Evolutionary conservation across 2,888 invertebrate species (phyloP), one percentile per base, ranked within the genome.

Genomic region (Asteroscopus sphinx): DNA sequence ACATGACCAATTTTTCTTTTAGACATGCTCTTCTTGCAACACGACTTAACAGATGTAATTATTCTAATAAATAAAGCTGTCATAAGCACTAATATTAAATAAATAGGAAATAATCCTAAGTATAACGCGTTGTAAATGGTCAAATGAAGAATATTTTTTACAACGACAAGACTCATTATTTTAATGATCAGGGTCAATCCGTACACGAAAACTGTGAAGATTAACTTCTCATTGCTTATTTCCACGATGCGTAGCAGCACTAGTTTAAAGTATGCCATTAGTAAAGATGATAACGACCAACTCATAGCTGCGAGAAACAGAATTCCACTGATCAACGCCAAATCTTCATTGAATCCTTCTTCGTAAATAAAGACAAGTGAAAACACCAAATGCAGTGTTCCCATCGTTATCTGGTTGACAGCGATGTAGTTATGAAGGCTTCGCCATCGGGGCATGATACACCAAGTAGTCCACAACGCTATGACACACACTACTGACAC

Each of bases 341-440:
- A n/a, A 3, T 21, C 21, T 21, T 21, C 21, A 21, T 21, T 21
- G 3, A 21, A 21, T 21, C 6, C 28, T 28, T 9, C 9, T 28
- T 28, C 28, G 11, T 8, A 28, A 28, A 28, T 1, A 28, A 8
- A 28, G 28, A 28, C 2, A 5, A 9, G 8, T 17, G 15, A 6
- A 16, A 6, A 7, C 9, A 49, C 26, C n/a, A 77, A 9, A 37
- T 76, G 72, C 6, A 80, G 1, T 5, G 76, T 67, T 16, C 75
- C 76, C 13, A 51, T 47, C 3, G 63, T 51, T n/a, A 80, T 72
- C 21, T 76, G 72, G n/a, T 71, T 71, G 8, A 71, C 53, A 39
- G 42, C 65, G 47, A 76, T 57, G 47, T 71, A 80, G 60, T 80
- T 73, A 12, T 76, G 70, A 7, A 80, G 45, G n/a, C 65, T 75